Conservation (phyloP, 2,113 vertebrate genomes). For the Chrysochloris asiatica region DNA sequence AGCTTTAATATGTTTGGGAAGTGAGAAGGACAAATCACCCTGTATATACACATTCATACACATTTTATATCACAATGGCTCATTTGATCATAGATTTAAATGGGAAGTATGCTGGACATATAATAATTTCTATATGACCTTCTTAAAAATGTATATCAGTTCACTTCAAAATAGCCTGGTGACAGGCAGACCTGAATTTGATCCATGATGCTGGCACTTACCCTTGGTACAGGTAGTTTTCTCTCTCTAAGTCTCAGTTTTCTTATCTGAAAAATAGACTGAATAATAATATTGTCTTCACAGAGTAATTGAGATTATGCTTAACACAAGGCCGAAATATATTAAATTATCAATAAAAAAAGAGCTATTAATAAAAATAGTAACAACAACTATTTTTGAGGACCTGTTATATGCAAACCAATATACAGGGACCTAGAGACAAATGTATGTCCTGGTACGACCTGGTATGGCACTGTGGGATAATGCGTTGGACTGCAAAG, state of each 20-base stretch:
- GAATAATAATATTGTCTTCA: background rate
- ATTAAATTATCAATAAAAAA: background rate
- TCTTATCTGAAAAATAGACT: slow-evolving; percentile 17
- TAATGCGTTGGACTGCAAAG: too few relatives aligned
- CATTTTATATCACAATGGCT: background rate
- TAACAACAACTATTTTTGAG: background rate
- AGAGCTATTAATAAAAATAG: slow-evolving; percentile 3
- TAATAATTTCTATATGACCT: background rate
- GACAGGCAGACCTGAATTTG: background rate
- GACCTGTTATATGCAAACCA: background rate
- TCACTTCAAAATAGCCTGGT: background rate
- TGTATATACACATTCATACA: background rate
- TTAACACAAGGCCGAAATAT: background rate
- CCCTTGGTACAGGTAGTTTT: background rate
- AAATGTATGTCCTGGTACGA: too few relatives aligned
- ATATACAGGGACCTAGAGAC: background rate
- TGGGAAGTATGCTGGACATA: background rate
- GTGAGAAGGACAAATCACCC: background rate
- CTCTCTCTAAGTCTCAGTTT: slow-evolving; percentile 32
- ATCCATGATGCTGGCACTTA: background rate
- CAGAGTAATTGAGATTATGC: background rate
- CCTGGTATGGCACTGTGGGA: too few relatives aligned
- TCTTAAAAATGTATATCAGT: background rate
- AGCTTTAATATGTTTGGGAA: background rate
- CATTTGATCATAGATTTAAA: background rate